These are phyloP conservation scores for Saccostrea glomerata DNA, from an alignment of 1,140 invertebrate genomes.

Conservation along the genomic window DNA sequence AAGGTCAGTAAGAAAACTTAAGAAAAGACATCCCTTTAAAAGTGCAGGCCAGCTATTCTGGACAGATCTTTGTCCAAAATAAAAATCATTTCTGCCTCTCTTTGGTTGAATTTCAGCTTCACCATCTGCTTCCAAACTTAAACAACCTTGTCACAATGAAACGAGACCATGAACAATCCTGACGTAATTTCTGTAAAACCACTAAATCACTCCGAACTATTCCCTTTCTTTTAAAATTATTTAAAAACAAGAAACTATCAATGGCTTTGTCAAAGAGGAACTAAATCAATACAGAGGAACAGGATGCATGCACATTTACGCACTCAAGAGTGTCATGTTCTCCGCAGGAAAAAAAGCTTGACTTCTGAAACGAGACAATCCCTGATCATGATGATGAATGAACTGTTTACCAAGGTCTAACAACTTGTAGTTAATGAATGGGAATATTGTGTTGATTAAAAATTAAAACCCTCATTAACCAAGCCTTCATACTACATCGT, in stretches of 20 bases:
- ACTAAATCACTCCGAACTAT: not conserved
- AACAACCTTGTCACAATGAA: not conserved
- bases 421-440: not conserved
- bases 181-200: not conserved
- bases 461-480: not conserved
- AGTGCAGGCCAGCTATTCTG: too few relatives aligned
- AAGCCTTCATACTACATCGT: too few relatives aligned
- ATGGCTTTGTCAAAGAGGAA: not conserved
- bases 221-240: not conserved
- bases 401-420: not conserved
- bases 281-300: not conserved
- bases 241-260: not conserved
- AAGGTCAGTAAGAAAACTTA: too few relatives aligned
- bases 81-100: not conserved
- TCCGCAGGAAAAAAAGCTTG: not conserved
- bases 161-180: not conserved
- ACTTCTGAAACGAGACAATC: not conserved
- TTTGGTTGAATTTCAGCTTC: not conserved
- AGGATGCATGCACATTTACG: constrained; percentile 11
- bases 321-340: not conserved
- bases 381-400: not conserved
- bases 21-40: too few relatives aligned
- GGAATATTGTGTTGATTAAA: not conserved
- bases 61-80: not conserved
- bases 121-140: not conserved